A percentile compares a stretch with the other conserved stretches of the same genome.
Conservation (phyloP, 2,113 vertebrate genomes). For the Mola mola region DNA sequence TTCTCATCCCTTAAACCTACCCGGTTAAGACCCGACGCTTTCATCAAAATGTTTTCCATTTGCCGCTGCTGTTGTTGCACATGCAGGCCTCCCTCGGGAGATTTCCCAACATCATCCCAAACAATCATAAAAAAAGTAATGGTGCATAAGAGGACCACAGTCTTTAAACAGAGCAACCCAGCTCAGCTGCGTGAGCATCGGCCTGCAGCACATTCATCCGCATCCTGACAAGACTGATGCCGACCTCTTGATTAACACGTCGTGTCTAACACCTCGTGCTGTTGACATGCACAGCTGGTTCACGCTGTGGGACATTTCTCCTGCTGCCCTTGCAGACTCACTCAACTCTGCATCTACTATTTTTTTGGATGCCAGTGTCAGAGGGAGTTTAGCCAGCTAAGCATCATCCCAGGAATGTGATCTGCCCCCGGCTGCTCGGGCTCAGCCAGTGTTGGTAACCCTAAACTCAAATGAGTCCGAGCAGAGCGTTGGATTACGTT, state of each 20-base stretch:
- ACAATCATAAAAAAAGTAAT: slow-evolving; percentile 33
- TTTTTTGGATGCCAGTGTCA: slow-evolving; percentile 44
- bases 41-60: slow-evolving; percentile 41
- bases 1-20: slow-evolving; percentile 27
- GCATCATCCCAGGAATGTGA: slow-evolving; percentile 47
- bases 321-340: slow-evolving; percentile 41
- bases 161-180: slow-evolving; percentile 18
- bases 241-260: slow-evolving; percentile 54
- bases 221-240: slow-evolving; percentile 40
- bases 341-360: slow-evolving; percentile 38
- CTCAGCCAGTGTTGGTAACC: slow-evolving; percentile 45
- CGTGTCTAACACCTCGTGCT: slow-evolving; percentile 12
- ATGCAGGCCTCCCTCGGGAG: slow-evolving; percentile 11
- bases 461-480: slow-evolving; percentile 59
- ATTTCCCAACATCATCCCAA: slow-evolving; percentile 12
- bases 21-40: slow-evolving; percentile 7
- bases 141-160: slow-evolving; percentile 20
- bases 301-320: slow-evolving; percentile 32
- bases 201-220: slow-evolving; percentile 26
- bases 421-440: slow-evolving; percentile 27
- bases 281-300: slow-evolving; percentile 47
- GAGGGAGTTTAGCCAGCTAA: slow-evolving; percentile 40
- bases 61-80: not conserved
- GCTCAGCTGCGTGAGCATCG: slow-evolving; percentile 21
- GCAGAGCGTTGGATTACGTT: slow-evolving; percentile 51